Percentiles rank a stretch among this genome's conserved stretches.
Conservation (phyloP, 2,888 invertebrate genomes). For the Strigamia crassipes region DNA sequence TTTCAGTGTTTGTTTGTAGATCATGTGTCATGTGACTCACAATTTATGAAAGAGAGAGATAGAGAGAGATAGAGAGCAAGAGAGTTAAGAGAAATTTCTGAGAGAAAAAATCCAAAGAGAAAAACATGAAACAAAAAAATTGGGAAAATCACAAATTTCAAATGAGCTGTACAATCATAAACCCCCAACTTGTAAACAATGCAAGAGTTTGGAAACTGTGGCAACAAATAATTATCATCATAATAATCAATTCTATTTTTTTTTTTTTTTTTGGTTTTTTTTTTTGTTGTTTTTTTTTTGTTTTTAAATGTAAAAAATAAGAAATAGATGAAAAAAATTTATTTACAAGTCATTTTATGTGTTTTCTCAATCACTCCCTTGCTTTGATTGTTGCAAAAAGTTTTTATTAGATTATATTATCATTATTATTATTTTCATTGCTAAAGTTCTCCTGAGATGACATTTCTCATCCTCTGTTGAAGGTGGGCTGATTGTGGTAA, state of each 20-base stretch:
- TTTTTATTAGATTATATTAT: neutral
- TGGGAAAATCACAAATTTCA: neutral
- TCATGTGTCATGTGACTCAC: neutral
- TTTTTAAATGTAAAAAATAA: conserved; percentile 29
- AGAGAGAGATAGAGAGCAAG: conserved; percentile 6
- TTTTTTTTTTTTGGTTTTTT: neutral
- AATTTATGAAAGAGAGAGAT: neutral
- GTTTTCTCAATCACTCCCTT: conserved; percentile 13
- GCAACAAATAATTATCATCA: neutral
- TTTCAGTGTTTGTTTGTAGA: neutral
- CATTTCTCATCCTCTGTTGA: conserved; percentile 1
- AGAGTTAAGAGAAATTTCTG: neutral
- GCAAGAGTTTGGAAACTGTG: conserved; percentile 31
- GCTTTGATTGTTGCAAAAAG: conserved; percentile 26
- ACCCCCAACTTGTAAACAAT: conserved; percentile 1
- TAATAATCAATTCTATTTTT: neutral
- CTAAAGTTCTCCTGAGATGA: conserved; percentile 19
- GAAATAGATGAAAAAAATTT: conserved; percentile 33
- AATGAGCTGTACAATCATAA: conserved; percentile 24
- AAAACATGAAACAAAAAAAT: neutral
- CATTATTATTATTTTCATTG: neutral
- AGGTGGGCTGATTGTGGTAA: neutral
- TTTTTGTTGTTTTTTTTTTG: neutral
- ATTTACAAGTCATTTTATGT: neutral
- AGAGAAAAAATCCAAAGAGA: neutral